Evolutionary conservation across 1,140 invertebrate species (phyloP).

Genomic region (Drosophila varians): DNA sequence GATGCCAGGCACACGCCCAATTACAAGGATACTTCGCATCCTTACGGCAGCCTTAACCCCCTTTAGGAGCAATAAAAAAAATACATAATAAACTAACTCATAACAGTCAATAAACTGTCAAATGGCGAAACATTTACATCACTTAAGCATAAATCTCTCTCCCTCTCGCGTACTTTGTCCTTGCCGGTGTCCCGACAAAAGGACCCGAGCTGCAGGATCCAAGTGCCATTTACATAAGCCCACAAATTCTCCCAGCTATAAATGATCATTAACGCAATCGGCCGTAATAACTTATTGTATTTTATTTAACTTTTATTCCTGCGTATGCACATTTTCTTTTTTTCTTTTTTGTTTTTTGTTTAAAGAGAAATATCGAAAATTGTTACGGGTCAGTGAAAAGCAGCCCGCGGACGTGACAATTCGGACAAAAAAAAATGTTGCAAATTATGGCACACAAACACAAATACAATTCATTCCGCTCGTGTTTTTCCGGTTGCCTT

Average conservation of each 20-base stretch:
- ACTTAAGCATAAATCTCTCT: slow-evolving; percentile 64
- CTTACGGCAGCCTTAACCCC: slow-evolving; percentile 5
- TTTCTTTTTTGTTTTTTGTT: neutral
- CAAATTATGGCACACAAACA: slow-evolving; percentile 62
- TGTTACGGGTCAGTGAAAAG: slow-evolving; percentile 63
- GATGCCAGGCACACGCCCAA: slow-evolving; percentile 42
- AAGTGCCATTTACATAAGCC: slow-evolving; percentile 63
- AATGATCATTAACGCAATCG: slow-evolving; percentile 71
- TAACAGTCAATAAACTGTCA: slow-evolving; percentile 77
- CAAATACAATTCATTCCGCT: slow-evolving; percentile 56
- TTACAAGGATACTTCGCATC: slow-evolving; percentile 41
- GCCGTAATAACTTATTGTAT: slow-evolving; percentile 65
- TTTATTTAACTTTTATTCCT: slow-evolving; percentile 56
- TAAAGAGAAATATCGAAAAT: slow-evolving; percentile 18
- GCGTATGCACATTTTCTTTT: slow-evolving; percentile 11
- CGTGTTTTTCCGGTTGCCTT: slow-evolving; percentile 3
- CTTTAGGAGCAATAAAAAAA: slow-evolving; percentile 37
- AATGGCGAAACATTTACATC: slow-evolving; percentile 69
- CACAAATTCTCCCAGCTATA: slow-evolving; percentile 49
- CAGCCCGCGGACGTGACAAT: slow-evolving; percentile 62
- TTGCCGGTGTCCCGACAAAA: slow-evolving; percentile 5
- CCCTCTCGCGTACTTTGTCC: slow-evolving; percentile 14
- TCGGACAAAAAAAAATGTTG: slow-evolving; percentile 37
- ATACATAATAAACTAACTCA: slow-evolving; percentile 68
- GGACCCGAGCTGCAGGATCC: neutral